Base-by-base conservation (phyloP, 2,113 vertebrate genomes). In the Epinephelus cyanopodus region DNA sequence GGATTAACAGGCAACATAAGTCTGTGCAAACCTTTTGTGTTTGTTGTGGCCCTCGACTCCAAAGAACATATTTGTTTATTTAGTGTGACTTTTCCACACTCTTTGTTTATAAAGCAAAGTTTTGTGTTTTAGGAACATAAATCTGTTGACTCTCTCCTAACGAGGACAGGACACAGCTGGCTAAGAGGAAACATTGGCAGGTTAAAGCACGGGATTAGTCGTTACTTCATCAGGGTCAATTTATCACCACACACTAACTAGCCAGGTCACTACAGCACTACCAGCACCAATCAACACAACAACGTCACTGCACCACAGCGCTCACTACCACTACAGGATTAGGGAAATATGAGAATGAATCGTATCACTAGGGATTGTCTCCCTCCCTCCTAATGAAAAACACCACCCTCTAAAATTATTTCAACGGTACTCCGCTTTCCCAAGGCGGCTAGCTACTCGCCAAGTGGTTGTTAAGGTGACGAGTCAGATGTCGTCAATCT, bases 391-490 rank as follows among this genome's bases (percentile, higher is more conserved):
- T 60, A 19, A 1, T 37, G 9, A 17, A 56, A n/a, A 45, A 56
- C 0, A 74, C 60, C 77, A 52, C 69, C 71, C 70, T 77, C 72
- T 25, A 63, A 54, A 70, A 29, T n/a, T 21, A 47, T 48, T 23
- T 72, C 74, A 71, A 74, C 57, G 2, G 57, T 4, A 12, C 60
- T 76, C 76, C 58, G 85, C 79, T 89, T 79, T 83, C 74, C 83
- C 87, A 68, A 53, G 83, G 78, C 83, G 78, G 86, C 71, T 89
- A 91, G 82, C 89, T 94, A 96, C 94, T 93, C 95, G 95, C 94
- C 95, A 69, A 91, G 89, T 85, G 77, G 87, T 89, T 60, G 86
- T 87, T 87, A 88, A 47, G 87, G 76, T 52, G 86, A 87, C 81
- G 54, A 60, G 75, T 95, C 94, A 91, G 90, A 92, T 81, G 92